Percentiles rank a stretch among this genome's conserved stretches.
phyloP scores from a whole-genome alignment of 2,888 invertebrate genomes.

The Silvanus unidentatus region DNA sequence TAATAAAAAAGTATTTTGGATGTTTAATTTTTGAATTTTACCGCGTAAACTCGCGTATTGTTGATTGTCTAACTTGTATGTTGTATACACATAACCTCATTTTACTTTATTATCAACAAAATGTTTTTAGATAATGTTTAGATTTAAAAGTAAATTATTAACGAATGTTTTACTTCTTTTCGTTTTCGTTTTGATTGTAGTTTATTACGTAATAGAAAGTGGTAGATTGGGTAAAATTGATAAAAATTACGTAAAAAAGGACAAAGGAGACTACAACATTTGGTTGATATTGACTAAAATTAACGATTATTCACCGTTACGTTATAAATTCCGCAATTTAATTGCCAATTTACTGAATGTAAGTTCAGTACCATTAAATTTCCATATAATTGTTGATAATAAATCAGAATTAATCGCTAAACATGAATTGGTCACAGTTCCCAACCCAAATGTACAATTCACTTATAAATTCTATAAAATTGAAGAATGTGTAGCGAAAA shows the following conservation, averaged over 20 bases:
- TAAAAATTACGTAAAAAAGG: conserved; percentile 8
- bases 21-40: too few relatives aligned
- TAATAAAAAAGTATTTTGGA: too few relatives aligned
- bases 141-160: conserved; percentile 4
- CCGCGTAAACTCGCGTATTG: too few relatives aligned
- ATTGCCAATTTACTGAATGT: conserved; percentile 48
- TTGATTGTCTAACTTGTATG: too few relatives aligned
- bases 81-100: too few relatives aligned
- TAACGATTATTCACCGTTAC: conserved; percentile 48
- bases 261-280: conserved; percentile 44
- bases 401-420: conserved; percentile 53
- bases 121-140: conserved; percentile 3
- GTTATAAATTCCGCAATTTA: conserved; percentile 50
- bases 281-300: conserved; percentile 58
- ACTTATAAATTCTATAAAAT: conserved; percentile 56
- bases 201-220: conserved; percentile 5
- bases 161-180: conserved; percentile 5
- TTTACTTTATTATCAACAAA: background rate
- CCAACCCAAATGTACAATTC: conserved; percentile 36
- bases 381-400: conserved; percentile 59
- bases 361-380: conserved; percentile 50
- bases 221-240: background rate
- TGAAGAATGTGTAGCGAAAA: conserved; percentile 52
- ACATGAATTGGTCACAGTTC: conserved; percentile 38
- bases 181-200: background rate